Evolutionary conservation across 1,140 invertebrate genomes (phyloP), one percentile per base, ranked within the genome.

Genomic region (Lepidurus arcticus): DNA sequence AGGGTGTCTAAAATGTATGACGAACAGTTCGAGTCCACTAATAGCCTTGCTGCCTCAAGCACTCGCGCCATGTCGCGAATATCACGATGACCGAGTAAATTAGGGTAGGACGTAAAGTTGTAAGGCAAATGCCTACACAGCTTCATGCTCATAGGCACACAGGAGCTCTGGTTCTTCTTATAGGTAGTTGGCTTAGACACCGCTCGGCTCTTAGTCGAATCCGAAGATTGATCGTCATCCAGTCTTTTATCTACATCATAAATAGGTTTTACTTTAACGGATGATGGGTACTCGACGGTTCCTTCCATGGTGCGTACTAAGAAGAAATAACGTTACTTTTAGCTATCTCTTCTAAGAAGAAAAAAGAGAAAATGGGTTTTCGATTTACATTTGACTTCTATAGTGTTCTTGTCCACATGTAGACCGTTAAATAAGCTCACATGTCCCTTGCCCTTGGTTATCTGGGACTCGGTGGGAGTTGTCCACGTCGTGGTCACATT

Each of bases 1-100:
- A 96, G 89, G 82, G 95, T 94, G 80, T 95, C 93, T 84, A 92
- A 91, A 1, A 94, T 92, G 80, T 92, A 87, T 79, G 91, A 87
- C 81, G 93, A 94, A 83, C 94, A 96, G 85, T 95, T 93, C 1
- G 92, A 92, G 83, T 96, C 94, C 1, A 95, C 90, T 1, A 95
- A 85, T 84, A 95, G 93, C 78, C 94, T 88, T 81, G 93, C 94
- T 1, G 92, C 87, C 73, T 95, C 94, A 2, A 94, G 88, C 84
- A 95, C 91, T 24, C 90, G 88, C 80, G 91, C 85, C 9, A 95
- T 88, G 47, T 92, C 90, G 9, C 89, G 87, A 21, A 91, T 84
- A 16, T 88, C 90, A 34, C 85, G 85, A 79, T 90, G 88, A 1
- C 87, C 88, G 42, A 95, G 85, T 2, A 94, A 84, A 84, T 96